These are phyloP conservation scores for Rana temporaria DNA, from an alignment of 2,113 vertebrate genomes.

Conservation along the genomic window DNA sequence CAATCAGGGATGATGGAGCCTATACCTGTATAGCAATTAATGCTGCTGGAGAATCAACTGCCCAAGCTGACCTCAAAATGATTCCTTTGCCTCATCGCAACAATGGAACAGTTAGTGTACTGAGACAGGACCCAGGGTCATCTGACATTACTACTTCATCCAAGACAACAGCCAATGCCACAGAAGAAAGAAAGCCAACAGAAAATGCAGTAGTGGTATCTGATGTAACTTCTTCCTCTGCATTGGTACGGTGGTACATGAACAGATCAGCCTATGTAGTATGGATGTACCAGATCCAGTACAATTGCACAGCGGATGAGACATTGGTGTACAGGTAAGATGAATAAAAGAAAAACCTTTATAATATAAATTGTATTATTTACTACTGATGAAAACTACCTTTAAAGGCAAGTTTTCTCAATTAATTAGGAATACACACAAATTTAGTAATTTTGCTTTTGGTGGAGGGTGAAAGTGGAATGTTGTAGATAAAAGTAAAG, in stretches of 20 bases:
- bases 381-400: no score
- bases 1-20: slow-evolving; percentile 82
- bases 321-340: slow-evolving; percentile 74
- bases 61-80: slow-evolving; percentile 85
- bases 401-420: no score
- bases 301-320: slow-evolving; percentile 74
- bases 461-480: no score
- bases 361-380: background rate
- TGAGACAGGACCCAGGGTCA: slow-evolving; percentile 70
- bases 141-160: slow-evolving; percentile 77
- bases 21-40: slow-evolving; percentile 92
- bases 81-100: slow-evolving; percentile 86
- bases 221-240: slow-evolving; percentile 83
- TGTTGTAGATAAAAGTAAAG: no score
- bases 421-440: no score
- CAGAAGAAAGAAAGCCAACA: slow-evolving; percentile 59
- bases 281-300: slow-evolving; percentile 77
- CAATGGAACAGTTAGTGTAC: slow-evolving; percentile 71
- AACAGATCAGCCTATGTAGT: slow-evolving; percentile 70
- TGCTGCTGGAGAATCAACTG: slow-evolving; percentile 87
- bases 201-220: slow-evolving; percentile 75
- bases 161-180: slow-evolving; percentile 65
- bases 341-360: background rate
- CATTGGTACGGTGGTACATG: slow-evolving; percentile 84
- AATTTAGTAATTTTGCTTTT: no score